A percentile compares a stretch with the other conserved stretches of the same genome.
These are phyloP conservation scores for Thumatha senex DNA, from an alignment of 2,888 invertebrate genomes.

Conservation along the genomic window DNA sequence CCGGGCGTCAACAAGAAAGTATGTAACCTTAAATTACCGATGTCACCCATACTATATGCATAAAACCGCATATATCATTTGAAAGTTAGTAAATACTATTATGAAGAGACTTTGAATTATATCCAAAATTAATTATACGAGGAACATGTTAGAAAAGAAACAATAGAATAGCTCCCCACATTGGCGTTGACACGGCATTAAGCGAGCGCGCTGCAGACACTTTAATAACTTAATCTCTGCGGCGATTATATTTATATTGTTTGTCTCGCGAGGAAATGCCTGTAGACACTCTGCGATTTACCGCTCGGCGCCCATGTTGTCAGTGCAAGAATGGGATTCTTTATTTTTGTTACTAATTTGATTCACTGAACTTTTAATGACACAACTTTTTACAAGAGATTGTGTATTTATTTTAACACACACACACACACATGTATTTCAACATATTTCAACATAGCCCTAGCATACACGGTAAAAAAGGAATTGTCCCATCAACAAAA, in stretches of 20 bases:
- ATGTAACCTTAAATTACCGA: too few species aligned
- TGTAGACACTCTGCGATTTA: background rate
- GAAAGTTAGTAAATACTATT: too few species aligned
- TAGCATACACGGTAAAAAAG: too few species aligned
- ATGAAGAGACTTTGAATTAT: too few species aligned
- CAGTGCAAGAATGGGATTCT: background rate
- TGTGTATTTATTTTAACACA: background rate
- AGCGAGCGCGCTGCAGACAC: slow-evolving; percentile 33
- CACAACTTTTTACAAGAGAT: background rate
- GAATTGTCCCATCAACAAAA: too few species aligned
- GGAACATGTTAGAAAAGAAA: background rate
- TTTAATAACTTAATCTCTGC: slow-evolving; percentile 42
- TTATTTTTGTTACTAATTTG: slow-evolving; percentile 4
- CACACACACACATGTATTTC: too few species aligned
- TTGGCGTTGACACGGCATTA: slow-evolving; percentile 17
- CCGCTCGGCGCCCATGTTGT: background rate
- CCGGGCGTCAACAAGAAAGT: too few species aligned
- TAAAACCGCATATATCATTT: too few species aligned
- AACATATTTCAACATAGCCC: too few species aligned
- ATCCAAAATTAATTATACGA: too few species aligned
- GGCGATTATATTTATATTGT: slow-evolving; percentile 30
- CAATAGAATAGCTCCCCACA: slow-evolving; percentile 12
- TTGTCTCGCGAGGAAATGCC: slow-evolving; percentile 17
- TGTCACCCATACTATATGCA: too few species aligned
- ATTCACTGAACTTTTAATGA: background rate